Evolutionary conservation across 2,113 vertebrate species (phyloP).

Genomic region (Turdus rufiventris): DNA sequence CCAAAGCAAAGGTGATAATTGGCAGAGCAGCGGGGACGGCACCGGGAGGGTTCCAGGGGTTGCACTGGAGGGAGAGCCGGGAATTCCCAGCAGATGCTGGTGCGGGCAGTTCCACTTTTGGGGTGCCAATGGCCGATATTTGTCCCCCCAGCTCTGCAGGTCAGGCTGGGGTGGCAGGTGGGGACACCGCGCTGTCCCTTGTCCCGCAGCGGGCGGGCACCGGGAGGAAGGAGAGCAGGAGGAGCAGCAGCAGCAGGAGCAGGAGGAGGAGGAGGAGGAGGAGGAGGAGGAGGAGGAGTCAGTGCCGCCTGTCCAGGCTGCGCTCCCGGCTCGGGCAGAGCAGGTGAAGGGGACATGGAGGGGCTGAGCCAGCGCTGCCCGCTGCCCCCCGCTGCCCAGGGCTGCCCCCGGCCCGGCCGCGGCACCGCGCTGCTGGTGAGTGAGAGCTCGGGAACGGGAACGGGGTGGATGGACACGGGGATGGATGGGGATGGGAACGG

Average conservation of each 20-base stretch:
- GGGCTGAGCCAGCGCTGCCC: conserved; percentile 28
- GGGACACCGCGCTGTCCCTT: fast-evolving
- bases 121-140: fast-evolving
- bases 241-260: conserved; percentile 22
- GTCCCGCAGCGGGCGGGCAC: not conserved
- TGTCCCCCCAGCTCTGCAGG: not conserved
- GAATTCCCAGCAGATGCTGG: no score
- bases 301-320: not conserved
- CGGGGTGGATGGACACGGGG: not conserved
- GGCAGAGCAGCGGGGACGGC: fast-evolving
- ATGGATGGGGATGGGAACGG: not conserved
- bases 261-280: not conserved
- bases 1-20: not conserved
- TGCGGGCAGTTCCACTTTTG: no score
- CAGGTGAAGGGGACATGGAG: conserved; percentile 41
- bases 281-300: conserved; percentile 22
- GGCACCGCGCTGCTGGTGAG: conserved; percentile 59
- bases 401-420: not conserved
- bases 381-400: not conserved
- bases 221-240: not conserved
- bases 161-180: not conserved
- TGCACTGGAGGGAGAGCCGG: fast-evolving
- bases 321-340: not conserved
- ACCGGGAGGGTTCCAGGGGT: not conserved
- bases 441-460: not conserved